Percentiles rank a stretch among this genome's conserved stretches.
Conservation (phyloP, 2,113 vertebrate genomes). For the Litocranius walleri region DNA sequence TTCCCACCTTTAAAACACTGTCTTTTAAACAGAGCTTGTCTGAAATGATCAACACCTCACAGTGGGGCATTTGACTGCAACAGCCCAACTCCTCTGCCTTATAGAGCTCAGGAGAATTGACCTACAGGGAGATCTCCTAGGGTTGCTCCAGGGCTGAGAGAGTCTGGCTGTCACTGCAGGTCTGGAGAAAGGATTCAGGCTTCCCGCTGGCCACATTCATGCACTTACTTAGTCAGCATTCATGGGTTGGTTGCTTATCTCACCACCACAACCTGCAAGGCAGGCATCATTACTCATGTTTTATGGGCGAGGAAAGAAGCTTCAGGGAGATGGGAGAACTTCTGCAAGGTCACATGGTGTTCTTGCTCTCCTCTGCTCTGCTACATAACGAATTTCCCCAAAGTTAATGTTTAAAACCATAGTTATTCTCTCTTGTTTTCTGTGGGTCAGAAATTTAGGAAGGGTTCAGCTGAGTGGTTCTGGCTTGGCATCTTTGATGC, state of each 20-base stretch:
- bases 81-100: not conserved
- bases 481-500: not conserved
- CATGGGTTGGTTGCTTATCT: rapidly evolving
- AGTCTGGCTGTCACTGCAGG: not conserved
- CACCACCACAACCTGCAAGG: not conserved
- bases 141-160: not conserved
- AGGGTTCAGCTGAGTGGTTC: not conserved
- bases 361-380: not conserved
- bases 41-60: not conserved
- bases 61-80: not conserved
- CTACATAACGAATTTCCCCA: not conserved
- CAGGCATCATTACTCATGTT: not conserved
- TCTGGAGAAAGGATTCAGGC: not conserved
- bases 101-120: not conserved
- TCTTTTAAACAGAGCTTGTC: not conserved
- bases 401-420: not conserved
- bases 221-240: not conserved
- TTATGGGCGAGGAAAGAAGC: not conserved
- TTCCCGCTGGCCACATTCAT: not conserved
- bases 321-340: not conserved
- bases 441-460: not conserved
- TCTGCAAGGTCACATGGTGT: not conserved
- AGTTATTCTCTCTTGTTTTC: not conserved
- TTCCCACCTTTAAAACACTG: not conserved
- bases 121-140: no score